Evolutionary conservation across 2,888 invertebrate genomes (phyloP).

Genomic region (Parnassius smintheus): DNA sequence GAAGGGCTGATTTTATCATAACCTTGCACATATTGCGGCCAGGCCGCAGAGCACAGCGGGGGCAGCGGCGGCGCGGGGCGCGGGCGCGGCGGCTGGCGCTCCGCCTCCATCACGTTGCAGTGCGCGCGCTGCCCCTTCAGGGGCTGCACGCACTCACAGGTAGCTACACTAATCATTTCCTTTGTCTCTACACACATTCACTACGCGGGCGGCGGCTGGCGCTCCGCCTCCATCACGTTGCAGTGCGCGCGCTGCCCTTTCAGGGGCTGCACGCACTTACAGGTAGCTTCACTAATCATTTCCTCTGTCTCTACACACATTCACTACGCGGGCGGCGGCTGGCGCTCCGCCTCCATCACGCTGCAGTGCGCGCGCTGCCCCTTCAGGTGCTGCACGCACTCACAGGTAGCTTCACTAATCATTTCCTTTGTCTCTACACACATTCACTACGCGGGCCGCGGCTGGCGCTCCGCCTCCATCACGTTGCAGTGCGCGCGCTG

Average conservation of each 20-base stretch:
- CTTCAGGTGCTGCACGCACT: slow-evolving; percentile 50
- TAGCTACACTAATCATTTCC: slow-evolving; percentile 27
- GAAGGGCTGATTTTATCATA: no score
- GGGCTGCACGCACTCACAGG: slow-evolving; percentile 55
- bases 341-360: slow-evolving; percentile 34
- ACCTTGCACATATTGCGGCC: neutral
- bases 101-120: slow-evolving; percentile 45
- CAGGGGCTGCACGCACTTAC: slow-evolving; percentile 47
- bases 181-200: no score
- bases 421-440: no score
- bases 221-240: slow-evolving; percentile 37
- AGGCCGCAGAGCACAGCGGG: slow-evolving; percentile 47
- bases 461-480: slow-evolving; percentile 33
- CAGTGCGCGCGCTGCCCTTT: slow-evolving; percentile 67
- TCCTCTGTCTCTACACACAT: no score
- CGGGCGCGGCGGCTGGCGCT: slow-evolving; percentile 32
- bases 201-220: slow-evolving; percentile 30
- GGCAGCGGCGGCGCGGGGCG: slow-evolving; percentile 27
- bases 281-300: no score
- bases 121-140: slow-evolving; percentile 64
- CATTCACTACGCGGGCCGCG: slow-evolving; percentile 24
- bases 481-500: slow-evolving; percentile 64
- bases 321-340: slow-evolving; percentile 28
- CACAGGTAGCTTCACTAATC: slow-evolving; percentile 45
- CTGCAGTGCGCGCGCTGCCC: slow-evolving; percentile 67